A percentile compares a stretch with the other conserved stretches of the same genome.
These are phyloP conservation scores for Zygaena filipendulae DNA, from an alignment of 2,888 invertebrate genomes.

Conservation along the genomic window DNA sequence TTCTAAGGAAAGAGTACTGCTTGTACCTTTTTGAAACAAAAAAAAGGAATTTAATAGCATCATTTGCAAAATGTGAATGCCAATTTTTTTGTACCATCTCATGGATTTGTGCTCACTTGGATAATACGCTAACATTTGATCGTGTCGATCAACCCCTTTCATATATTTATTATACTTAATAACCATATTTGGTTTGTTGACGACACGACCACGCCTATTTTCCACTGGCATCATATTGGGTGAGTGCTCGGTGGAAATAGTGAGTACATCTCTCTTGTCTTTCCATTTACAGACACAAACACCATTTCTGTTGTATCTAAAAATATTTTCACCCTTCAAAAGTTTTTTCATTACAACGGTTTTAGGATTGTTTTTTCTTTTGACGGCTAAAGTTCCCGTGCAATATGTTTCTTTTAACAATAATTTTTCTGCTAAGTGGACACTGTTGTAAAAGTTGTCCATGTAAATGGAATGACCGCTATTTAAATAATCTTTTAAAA, in stretches of 20 bases:
- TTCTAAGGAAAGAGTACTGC: too few relatives aligned
- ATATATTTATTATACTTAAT: not conserved
- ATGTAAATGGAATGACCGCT: too few relatives aligned
- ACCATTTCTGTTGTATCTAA: slow-evolving; percentile 6
- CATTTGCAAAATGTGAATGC: too few relatives aligned
- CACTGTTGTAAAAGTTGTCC: too few relatives aligned
- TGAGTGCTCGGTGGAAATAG: slow-evolving; percentile 8
- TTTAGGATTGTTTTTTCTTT: not conserved
- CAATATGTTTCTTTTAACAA: too few relatives aligned
- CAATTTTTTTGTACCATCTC: too few relatives aligned
- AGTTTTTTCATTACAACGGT: slow-evolving; percentile 3
- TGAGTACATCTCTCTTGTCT: slow-evolving; percentile 9
- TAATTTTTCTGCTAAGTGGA: too few relatives aligned
- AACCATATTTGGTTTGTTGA: not conserved
- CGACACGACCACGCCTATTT: not conserved
- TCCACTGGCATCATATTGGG: slow-evolving; percentile 1
- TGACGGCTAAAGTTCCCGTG: not conserved
- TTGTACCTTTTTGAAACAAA: too few relatives aligned
- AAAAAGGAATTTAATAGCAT: too few relatives aligned
- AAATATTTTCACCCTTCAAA: slow-evolving; percentile 3
- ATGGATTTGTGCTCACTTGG: too few relatives aligned
- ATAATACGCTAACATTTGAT: too few relatives aligned
- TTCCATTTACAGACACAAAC: slow-evolving; percentile 8
- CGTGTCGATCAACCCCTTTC: too few relatives aligned
- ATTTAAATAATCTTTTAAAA: not conserved